Evolutionary conservation across 1,140 invertebrate genomes (phyloP), one percentile per base, ranked within the genome.

Genomic region (Hylaeus volcanicus): DNA sequence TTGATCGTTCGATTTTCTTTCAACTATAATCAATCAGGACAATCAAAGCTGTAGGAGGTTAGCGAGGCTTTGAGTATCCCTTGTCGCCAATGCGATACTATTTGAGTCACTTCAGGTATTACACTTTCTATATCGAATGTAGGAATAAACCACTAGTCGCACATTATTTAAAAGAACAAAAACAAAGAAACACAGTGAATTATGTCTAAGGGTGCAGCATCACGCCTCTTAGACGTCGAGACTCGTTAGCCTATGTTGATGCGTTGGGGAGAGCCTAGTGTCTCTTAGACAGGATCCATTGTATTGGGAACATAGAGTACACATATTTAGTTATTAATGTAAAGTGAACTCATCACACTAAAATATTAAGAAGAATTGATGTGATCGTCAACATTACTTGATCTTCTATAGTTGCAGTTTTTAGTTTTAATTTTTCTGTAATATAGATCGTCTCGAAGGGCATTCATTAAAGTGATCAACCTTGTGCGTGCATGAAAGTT

Each of bases 21-120:
- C 3, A 2, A 64, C 4, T 15, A 43, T 43, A 41, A 15, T 43
- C 61, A 12, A 15, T 39, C 26, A 37, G 55, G 8, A 1, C 37
- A 26, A 14, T 74, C 14, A 45, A 76, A 39, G 65, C 53, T n/a
- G 39, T 37, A n/a, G 14, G 4, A 14, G 37, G 1, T 15, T 26
- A 8, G 11, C 15, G 63, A 55, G 63, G 48, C 63, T 58, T 75
- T 41, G 74, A 75, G 48, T 45, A 14, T 53, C 73, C 61, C 60
- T n/a, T 60, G 6, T 60, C 12, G 12, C 3, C 14, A 58, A 56
- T 12, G 43, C 4, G 71, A 48, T 15, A 39, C 12, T 43, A 39
- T 41, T 39, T 41, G 9, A 63, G 39, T 14, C 12, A 43, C 5
- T 15, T 64, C 2, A 43, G 26, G 56, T 56, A 41, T 39, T 37